Percentiles rank a stretch among this genome's conserved stretches.
Conservation (phyloP, 2,888 invertebrate genomes). For the Agrochola litura region DNA sequence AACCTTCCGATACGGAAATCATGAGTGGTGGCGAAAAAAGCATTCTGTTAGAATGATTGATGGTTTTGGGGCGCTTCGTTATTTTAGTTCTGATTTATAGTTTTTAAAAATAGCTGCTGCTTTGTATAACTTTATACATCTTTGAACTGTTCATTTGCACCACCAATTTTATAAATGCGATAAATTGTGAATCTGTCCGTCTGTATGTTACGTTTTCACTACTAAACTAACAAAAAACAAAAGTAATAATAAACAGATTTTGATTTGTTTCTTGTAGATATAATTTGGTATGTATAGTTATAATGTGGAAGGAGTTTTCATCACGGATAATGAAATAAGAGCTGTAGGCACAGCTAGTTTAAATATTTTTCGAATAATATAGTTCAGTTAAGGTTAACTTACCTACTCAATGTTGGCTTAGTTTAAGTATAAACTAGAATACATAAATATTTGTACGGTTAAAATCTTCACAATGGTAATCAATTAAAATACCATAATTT, state of each 20-base stretch:
- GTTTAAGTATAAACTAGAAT: constrained; percentile 4
- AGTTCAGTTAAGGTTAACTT: not conserved
- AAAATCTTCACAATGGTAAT: constrained; percentile 18
- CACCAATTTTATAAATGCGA: not conserved
- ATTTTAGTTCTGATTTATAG: constrained; percentile 22
- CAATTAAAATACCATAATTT: constrained; percentile 21
- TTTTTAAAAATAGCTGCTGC: constrained; percentile 9
- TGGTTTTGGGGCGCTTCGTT: constrained; percentile 10
- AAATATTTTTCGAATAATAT: not conserved
- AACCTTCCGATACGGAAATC: not conserved
- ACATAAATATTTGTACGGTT: constrained; percentile 37
- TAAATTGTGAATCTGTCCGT: not conserved
- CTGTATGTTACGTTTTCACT: not conserved
- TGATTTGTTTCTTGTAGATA: no score
- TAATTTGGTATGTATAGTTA: not conserved
- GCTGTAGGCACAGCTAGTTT: not conserved
- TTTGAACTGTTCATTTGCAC: not conserved
- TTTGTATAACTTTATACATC: not conserved
- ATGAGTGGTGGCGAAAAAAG: not conserved
- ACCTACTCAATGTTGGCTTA: not conserved
- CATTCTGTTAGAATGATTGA: constrained; percentile 20
- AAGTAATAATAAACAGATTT: not conserved
- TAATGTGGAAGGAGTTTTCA: not conserved
- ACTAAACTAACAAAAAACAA: not conserved
- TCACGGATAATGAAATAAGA: not conserved